Evolutionary conservation across 2,888 invertebrate species (phyloP), one percentile per base, ranked within the genome.

Genomic region (Campoplex capitator): DNA sequence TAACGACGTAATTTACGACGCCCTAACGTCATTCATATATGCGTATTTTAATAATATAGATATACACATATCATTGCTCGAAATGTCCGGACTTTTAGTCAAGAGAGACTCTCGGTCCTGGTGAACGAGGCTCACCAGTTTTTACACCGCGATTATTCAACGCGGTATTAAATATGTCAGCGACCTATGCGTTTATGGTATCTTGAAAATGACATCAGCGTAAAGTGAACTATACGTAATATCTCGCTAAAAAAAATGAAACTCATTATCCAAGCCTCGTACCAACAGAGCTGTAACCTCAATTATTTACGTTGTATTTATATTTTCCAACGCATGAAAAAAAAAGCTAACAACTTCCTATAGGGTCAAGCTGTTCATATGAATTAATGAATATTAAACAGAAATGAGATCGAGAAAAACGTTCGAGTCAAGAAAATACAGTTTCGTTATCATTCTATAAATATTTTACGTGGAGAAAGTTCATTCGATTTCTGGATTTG

Each of bases 1-100:
- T 79, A 84, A 84, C 74, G 84, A 75, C 79, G 79, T 54, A 67
- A 78, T 73, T 78, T 62, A 83, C 71, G 71, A 28, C 51, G 48
- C 62, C 32, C 45, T 42, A 45, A 45, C 23, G 35, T 16, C 67
- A 75, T 70, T 68, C 23, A 58, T 6, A 54, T 82, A 35, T 51
- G 9, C 42, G n/a, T 67, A 18, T 16, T n/a, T 18, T 38, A 38
- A 38, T 38, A 38, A 42, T 58, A 42, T n/a, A 51, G 7, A 18
- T 28, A 8, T 51, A 42, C 18, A 16, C 13, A 28, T 56, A 56
- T 28, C 23, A 62, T n/a, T 68, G 11, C 35, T 38, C 70, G 70
- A 68, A 76, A 83, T 70, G 6, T 70, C 32, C 62, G 9, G 48
- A 48, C 67, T 18, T 74, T 65, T 54, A 73, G 65, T 65, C 74